phyloP scores from a whole-genome alignment of 2,888 invertebrate genomes.

The Mesodorylaimus sp. region DNA sequence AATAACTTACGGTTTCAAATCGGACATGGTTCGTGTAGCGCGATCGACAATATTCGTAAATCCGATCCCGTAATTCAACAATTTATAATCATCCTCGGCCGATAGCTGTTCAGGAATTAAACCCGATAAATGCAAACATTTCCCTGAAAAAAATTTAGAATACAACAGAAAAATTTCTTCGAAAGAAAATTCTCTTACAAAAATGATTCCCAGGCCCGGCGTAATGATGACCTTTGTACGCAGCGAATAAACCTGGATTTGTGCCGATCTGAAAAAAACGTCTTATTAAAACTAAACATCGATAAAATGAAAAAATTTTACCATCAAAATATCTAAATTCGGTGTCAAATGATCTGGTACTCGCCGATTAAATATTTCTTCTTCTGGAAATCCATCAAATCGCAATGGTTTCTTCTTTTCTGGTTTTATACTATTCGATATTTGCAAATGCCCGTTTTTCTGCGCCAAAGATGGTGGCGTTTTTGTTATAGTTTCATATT shows the following conservation, averaged over 20 bases:
- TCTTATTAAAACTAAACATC: background rate
- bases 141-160: conserved; percentile 44
- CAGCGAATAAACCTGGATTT: conserved; percentile 88
- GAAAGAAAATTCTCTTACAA: conserved; percentile 43
- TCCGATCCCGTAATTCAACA: conserved; percentile 80
- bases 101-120: conserved; percentile 84
- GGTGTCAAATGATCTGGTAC: conserved; percentile 80
- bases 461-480: too few species aligned
- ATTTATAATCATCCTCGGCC: conserved; percentile 81
- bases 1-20: conserved; percentile 47
- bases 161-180: background rate
- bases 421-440: too few species aligned
- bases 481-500: too few species aligned
- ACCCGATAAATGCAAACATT: conserved; percentile 80
- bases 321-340: conserved; percentile 92
- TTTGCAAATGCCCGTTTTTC: too few species aligned
- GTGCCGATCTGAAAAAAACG: conserved; percentile 63
- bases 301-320: conserved; percentile 37
- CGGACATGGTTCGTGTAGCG: conserved; percentile 85
- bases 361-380: conserved; percentile 76
- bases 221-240: conserved; percentile 94
- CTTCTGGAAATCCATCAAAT: conserved; percentile 43
- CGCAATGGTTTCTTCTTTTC: too few species aligned
- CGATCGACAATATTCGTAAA: conserved; percentile 94
- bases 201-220: conserved; percentile 97